Evolutionary conservation across 2,888 invertebrate genomes (phyloP).

Genomic region (Melieria omissa): DNA sequence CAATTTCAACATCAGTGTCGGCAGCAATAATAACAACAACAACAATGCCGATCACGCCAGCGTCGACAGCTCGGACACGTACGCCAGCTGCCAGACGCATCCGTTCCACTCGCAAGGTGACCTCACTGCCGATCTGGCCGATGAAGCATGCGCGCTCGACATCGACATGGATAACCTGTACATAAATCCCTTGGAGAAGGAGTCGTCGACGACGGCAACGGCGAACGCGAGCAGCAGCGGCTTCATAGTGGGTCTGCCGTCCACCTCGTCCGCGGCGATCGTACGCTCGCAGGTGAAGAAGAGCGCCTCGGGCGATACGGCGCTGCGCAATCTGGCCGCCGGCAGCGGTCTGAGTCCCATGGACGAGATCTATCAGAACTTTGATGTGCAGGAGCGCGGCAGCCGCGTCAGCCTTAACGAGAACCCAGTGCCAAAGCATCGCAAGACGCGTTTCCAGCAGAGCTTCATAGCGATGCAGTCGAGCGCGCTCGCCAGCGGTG

Average conservation of each 20-base stretch:
- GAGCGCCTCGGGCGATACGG: conserved; percentile 83
- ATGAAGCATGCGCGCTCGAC: conserved; percentile 64
- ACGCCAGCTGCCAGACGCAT: conserved; percentile 96
- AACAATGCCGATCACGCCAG: conserved; percentile 70
- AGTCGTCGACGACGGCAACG: conserved; percentile 46
- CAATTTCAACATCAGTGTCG: conserved; percentile 56
- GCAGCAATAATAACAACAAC: conserved; percentile 64
- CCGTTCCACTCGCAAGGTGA: conserved; percentile 90
- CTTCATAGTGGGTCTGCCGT: conserved; percentile 58
- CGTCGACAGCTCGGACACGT: conserved; percentile 88
- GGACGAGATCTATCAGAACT: conserved; percentile 72
- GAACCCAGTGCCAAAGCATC: conserved; percentile 79
- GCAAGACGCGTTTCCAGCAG: conserved; percentile 88
- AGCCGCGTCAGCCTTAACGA: conserved; percentile 73
- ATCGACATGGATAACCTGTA: conserved; percentile 85
- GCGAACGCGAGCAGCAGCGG: conserved; percentile 55
- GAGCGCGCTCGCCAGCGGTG: conserved; percentile 61
- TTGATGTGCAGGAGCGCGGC: conserved; percentile 68
- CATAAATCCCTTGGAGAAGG: conserved; percentile 85
- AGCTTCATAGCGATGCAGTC: conserved; percentile 70
- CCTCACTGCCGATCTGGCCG: conserved; percentile 71
- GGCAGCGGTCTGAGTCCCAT: conserved; percentile 69
- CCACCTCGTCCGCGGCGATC: conserved; percentile 64
- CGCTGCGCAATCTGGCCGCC: conserved; percentile 72
- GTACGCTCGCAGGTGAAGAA: conserved; percentile 76